Evolutionary conservation across 2,888 invertebrate genomes (phyloP), one percentile per base, ranked within the genome.

Genomic region (Formica aserva): DNA sequence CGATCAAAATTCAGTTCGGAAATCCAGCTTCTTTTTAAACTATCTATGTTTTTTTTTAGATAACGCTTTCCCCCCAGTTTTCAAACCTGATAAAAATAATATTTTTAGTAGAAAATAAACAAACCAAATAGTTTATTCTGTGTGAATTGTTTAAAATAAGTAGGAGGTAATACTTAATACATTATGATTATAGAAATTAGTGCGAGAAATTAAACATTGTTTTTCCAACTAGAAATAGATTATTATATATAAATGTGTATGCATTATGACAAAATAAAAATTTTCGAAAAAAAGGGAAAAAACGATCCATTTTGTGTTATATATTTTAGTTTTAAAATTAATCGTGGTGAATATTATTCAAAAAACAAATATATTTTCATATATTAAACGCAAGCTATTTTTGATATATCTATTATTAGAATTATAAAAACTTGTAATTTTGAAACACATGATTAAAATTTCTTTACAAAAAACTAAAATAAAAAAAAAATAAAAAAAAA

Each of bases 61-160:
- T 4, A 45, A 5, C 5, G 48, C 3, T 18, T 48, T 18, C 1
- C 0, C 1, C 48, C 48, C 1, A 48, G 18, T 18, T 15, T 65
- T 26, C 45, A 45, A n/a, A 35, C 18, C 8, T 38, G n/a, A 38
- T 38, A 3, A 32, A 82, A 75, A 65, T 76, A 38, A 77, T n/a
- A 55, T 15, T 62, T 65, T 9, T 65, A 41, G 11, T 32, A 32
- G 18, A 35, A 52, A 52, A 13, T 77, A 77, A 77, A 69, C 35
- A 52, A 77, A 26, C 3, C 35, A 4, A 18, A 18, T 45, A 13
- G 32, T 45, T 4, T 38, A 72, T 75, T 48, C n/a, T 66, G 32
- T 48, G 32, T 22, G 22, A 63, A 75, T 75, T 32, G 22, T n/a
- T 65, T 45, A 1, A 63, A 45, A 22, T 45, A 15, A 45, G 4